These are phyloP conservation scores for Glossophaga mutica DNA, from an alignment of 2,797 vertebrate genomes.

Conservation along the genomic window DNA sequence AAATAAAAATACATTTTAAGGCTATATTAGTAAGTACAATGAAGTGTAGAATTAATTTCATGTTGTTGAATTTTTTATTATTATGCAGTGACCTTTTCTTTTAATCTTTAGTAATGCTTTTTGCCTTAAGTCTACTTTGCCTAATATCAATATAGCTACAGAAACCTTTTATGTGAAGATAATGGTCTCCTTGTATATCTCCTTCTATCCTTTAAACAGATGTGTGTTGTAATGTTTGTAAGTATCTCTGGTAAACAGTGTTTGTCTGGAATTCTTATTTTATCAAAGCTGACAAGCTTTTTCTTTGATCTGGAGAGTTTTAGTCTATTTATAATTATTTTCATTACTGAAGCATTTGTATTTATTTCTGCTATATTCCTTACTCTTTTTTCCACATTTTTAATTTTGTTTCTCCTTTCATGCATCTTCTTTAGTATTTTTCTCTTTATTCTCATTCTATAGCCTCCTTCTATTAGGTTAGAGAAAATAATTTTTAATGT, in stretches of 20 bases:
- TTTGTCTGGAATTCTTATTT: not conserved
- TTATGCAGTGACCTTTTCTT: not conserved
- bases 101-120: not conserved
- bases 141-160: not conserved
- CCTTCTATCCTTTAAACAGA: not conserved
- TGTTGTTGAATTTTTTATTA: not conserved
- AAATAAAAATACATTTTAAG: not conserved
- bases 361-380: not conserved
- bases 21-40: not conserved
- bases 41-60: not conserved
- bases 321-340: not conserved
- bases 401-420: not conserved
- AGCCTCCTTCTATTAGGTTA: not conserved
- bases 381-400: not conserved
- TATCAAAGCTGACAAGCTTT: not conserved
- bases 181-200: not conserved
- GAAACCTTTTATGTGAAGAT: not conserved
- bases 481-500: not conserved
- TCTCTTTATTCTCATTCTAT: not conserved
- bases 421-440: not conserved
- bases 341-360: not conserved
- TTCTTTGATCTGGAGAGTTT: not conserved
- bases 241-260: not conserved
- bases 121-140: not conserved
- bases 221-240: not conserved